phyloP scores from a whole-genome alignment of 2,113 vertebrate genomes.

The Sceloporus tristichus region DNA sequence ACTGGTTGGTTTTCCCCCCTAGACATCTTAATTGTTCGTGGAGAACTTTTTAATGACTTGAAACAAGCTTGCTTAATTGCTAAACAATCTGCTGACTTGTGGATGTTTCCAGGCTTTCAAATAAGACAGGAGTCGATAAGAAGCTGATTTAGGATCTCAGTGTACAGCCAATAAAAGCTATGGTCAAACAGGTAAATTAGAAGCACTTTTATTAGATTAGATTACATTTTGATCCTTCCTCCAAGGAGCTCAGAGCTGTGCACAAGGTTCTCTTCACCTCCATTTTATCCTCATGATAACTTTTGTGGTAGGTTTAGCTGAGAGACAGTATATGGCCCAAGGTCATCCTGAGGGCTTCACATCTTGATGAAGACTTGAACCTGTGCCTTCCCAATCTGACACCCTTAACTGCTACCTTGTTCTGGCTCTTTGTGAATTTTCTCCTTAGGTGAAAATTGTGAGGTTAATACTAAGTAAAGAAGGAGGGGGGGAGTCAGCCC shows the following conservation, averaged over 20 bases:
- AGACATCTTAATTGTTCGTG: constrained; percentile 19
- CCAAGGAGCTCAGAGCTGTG: background rate
- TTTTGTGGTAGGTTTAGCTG: background rate
- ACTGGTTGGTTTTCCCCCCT: background rate
- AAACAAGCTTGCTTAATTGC: constrained; percentile 36
- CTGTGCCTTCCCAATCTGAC: background rate
- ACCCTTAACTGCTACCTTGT: background rate
- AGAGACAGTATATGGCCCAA: background rate
- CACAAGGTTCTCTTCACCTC: background rate
- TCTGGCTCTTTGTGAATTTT: background rate
- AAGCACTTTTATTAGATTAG: constrained; percentile 8
- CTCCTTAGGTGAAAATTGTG: background rate
- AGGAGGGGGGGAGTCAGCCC: background rate
- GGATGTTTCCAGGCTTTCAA: constrained; percentile 12
- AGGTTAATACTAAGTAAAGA: background rate
- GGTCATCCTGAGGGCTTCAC: background rate
- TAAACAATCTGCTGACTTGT: background rate
- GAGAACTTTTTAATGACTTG: constrained; percentile 42
- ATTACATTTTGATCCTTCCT: background rate
- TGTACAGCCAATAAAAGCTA: constrained; percentile 7
- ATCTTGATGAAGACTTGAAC: background rate
- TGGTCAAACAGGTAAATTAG: background rate
- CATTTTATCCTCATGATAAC: background rate
- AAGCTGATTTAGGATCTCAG: constrained; percentile 24
- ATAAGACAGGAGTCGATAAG: constrained; percentile 6